phyloP scores from a whole-genome alignment of 2,888 invertebrate genomes.

The Cyclophora albipunctata region DNA sequence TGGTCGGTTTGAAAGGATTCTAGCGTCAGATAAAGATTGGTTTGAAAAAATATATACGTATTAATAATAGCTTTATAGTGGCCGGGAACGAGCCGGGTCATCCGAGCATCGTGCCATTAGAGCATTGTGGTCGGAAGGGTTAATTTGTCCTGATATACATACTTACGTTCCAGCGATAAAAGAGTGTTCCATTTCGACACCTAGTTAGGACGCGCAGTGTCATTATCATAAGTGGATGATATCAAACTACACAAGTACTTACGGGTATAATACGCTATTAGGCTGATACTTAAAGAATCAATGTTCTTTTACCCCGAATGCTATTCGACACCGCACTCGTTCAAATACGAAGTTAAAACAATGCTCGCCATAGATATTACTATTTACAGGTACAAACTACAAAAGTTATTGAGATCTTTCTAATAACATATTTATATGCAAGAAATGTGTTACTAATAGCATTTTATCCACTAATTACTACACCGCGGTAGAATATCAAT shows the following conservation, averaged over 20 bases:
- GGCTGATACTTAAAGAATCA: too few species aligned
- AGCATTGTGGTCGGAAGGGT: constrained; percentile 11
- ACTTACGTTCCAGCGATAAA: not conserved
- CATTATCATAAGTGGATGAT: not conserved
- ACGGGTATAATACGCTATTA: too few species aligned
- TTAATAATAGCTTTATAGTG: constrained; percentile 67
- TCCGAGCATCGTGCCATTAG: constrained; percentile 39
- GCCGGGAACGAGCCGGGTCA: constrained; percentile 45
- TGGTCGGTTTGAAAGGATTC: constrained; percentile 72
- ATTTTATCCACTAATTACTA: too few species aligned
- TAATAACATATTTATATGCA: too few species aligned
- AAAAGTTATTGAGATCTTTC: too few species aligned
- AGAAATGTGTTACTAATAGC: too few species aligned
- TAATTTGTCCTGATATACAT: not conserved
- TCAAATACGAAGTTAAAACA: too few species aligned
- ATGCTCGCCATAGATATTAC: too few species aligned
- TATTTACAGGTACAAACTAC: too few species aligned
- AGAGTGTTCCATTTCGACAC: constrained; percentile 2
- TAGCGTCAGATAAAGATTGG: constrained; percentile 56
- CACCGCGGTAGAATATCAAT: constrained; percentile 1
- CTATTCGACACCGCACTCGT: too few species aligned
- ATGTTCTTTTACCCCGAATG: too few species aligned
- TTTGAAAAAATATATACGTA: constrained; percentile 60
- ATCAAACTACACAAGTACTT: too few species aligned
- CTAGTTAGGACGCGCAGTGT: not conserved